Conservation (phyloP, 2,797 vertebrate genomes). For the Picus viridis region DNA sequence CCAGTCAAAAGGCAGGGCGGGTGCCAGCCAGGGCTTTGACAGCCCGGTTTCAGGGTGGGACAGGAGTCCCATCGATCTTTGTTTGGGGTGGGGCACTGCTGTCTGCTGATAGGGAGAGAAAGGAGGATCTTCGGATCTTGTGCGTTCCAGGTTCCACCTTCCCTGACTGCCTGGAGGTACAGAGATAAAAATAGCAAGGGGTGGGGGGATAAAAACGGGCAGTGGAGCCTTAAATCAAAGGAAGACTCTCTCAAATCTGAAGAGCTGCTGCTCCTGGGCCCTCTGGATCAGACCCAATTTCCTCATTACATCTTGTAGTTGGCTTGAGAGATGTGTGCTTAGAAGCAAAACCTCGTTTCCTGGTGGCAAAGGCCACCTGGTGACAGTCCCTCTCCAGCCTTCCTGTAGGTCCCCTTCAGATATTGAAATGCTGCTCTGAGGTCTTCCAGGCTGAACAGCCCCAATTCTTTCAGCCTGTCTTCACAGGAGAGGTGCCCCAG, state of each 20-base stretch:
- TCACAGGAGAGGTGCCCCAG: too few relatives aligned
- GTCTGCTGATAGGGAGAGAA: not conserved
- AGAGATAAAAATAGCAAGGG: not conserved
- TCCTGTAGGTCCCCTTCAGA: too few relatives aligned
- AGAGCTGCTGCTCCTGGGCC: not conserved
- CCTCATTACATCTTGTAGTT: not conserved
- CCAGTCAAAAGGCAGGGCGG: not conserved
- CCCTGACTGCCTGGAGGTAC: not conserved
- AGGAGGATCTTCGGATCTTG: fast-evolving
- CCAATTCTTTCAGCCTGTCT: too few relatives aligned
- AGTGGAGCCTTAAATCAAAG: fast-evolving
- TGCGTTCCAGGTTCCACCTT: not conserved
- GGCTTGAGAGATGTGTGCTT: fast-evolving
- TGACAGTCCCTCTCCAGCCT: too few relatives aligned
- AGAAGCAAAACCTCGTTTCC: not conserved
- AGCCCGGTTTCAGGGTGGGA: not conserved
- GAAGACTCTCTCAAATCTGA: not conserved
- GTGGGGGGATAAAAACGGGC: not conserved
- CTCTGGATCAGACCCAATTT: not conserved
- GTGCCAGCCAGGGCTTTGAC: conserved; percentile 8
- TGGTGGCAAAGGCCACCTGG: not conserved
- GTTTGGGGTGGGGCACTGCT: not conserved
- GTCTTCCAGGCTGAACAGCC: too few relatives aligned
- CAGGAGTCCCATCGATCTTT: not conserved
- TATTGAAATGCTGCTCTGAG: too few relatives aligned